These are phyloP conservation scores for Platycheirus albimanus DNA, from an alignment of 2,888 invertebrate species.

Conservation along the genomic window DNA sequence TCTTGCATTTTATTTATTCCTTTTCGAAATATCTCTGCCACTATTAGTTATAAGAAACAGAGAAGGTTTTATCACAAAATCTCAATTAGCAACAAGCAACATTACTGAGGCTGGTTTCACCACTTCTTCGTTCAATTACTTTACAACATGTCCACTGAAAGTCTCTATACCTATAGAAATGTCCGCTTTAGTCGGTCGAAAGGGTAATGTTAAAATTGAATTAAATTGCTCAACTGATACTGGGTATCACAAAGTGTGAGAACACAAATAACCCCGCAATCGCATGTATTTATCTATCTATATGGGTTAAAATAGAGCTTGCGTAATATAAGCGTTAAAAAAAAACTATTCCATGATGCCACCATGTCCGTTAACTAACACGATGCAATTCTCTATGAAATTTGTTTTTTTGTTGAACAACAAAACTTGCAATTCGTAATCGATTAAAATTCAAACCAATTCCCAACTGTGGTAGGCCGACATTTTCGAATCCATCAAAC, in stretches of 20 bases:
- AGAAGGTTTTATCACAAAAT: slow-evolving; percentile 20
- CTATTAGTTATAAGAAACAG: slow-evolving; percentile 13
- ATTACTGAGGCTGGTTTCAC: neutral
- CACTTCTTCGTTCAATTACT: neutral
- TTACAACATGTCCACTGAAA: neutral
- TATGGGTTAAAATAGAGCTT: too few relatives aligned
- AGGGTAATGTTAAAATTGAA: slow-evolving; percentile 27
- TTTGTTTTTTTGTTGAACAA: slow-evolving; percentile 14
- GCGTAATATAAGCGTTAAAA: too few relatives aligned
- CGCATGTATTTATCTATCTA: slow-evolving; percentile 9
- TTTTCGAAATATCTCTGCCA: neutral
- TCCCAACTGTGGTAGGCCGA: slow-evolving; percentile 64
- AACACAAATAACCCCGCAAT: slow-evolving; percentile 51
- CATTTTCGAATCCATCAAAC: slow-evolving; percentile 67
- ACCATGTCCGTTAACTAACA: slow-evolving; percentile 42
- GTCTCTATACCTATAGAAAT: neutral
- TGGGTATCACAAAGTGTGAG: slow-evolving; percentile 36
- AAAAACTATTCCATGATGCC: slow-evolving; percentile 26
- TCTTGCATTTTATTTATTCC: slow-evolving; percentile 44
- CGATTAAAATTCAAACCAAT: slow-evolving; percentile 65
- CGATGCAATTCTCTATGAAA: slow-evolving; percentile 16
- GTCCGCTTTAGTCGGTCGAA: neutral
- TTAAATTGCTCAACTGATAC: slow-evolving; percentile 9
- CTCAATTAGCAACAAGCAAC: slow-evolving; percentile 42
- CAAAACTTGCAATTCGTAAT: slow-evolving; percentile 50